Evolutionary conservation across 2,113 vertebrate species (phyloP).

Genomic region (Cairina moschata): DNA sequence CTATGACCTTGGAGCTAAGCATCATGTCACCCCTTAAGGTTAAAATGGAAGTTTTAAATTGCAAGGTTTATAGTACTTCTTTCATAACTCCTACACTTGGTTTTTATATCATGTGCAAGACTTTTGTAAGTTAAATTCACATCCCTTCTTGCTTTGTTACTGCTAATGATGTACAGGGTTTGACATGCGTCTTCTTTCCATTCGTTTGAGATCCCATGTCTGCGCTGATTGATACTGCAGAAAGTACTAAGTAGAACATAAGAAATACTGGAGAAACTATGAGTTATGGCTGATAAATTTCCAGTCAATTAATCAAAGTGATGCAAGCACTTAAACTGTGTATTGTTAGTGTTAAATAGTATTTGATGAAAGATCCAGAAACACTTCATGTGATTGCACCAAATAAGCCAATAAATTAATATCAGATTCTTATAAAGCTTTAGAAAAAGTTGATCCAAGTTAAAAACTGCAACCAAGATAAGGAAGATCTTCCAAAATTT

Average conservation of each 20-base stretch:
- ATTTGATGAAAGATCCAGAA: neutral
- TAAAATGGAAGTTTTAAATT: neutral
- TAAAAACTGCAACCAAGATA: neutral
- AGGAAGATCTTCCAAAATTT: neutral
- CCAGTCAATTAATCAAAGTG: neutral
- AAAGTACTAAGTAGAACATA: neutral
- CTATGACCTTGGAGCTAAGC: neutral
- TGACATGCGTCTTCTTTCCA: neutral
- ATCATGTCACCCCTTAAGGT: neutral
- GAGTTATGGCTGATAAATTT: neutral
- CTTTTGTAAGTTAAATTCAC: neutral
- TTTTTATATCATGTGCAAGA: neutral
- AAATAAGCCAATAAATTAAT: neutral
- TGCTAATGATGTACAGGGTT: neutral
- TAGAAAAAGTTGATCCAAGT: neutral
- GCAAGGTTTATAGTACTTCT: neutral
- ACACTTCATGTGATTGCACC: neutral
- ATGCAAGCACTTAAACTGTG: neutral
- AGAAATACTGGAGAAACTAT: neutral
- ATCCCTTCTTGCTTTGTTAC: neutral
- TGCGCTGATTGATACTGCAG: neutral
- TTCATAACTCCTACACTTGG: neutral
- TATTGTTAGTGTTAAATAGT: neutral
- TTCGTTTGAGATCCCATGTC: neutral
- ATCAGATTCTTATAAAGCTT: neutral